phyloP scores from a whole-genome alignment of 2,888 invertebrate genomes.

The Chamaedrilus cognettii region DNA sequence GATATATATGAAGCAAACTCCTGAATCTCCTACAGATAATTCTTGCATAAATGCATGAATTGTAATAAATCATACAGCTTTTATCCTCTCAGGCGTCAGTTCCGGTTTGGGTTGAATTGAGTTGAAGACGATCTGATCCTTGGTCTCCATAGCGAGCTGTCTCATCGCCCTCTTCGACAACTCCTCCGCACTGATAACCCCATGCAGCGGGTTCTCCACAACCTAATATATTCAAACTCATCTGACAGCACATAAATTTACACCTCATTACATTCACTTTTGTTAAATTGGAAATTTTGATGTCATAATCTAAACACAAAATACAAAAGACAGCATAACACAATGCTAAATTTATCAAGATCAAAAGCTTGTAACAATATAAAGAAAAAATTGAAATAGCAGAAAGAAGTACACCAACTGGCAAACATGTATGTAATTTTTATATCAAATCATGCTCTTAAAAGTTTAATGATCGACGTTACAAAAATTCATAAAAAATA shows the following conservation, averaged over 20 bases:
- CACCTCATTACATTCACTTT: too few relatives aligned
- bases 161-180: slow-evolving; percentile 65
- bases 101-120: slow-evolving; percentile 56
- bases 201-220: slow-evolving; percentile 60
- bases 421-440: background rate
- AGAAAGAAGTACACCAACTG: background rate
- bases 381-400: background rate
- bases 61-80: slow-evolving; percentile 36
- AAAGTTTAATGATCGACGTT: background rate
- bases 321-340: too few relatives aligned
- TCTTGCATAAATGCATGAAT: too few relatives aligned
- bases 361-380: too few relatives aligned
- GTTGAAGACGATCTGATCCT: slow-evolving; percentile 70
- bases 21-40: background rate
- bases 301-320: too few relatives aligned
- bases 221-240: background rate
- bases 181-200: slow-evolving; percentile 37
- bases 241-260: too few relatives aligned
- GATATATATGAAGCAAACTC: background rate
- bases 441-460: too few relatives aligned
- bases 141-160: slow-evolving; percentile 73
- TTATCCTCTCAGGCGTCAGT: slow-evolving; percentile 22
- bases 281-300: too few relatives aligned
- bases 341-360: too few relatives aligned
- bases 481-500: slow-evolving; percentile 54